Conservation (phyloP, 2,113 vertebrate genomes). For the Cyprinodon brontotheroides region DNA sequence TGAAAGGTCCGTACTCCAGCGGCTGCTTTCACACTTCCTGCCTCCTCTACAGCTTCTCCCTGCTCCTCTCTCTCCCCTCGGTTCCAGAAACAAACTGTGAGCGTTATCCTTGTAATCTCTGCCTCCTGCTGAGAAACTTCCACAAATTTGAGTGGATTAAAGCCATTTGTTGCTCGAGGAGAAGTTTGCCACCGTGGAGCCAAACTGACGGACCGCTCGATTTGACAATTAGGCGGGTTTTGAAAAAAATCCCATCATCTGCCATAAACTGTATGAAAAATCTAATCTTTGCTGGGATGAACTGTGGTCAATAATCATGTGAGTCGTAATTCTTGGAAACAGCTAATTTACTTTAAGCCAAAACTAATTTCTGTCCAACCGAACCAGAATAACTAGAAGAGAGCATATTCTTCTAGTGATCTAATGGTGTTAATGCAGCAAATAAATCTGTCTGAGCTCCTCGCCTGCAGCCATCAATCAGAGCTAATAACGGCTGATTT, state of each 20-base stretch:
- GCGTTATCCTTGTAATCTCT: slow-evolving; percentile 56
- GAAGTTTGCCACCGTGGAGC: slow-evolving; percentile 29
- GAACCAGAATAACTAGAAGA: too few relatives aligned
- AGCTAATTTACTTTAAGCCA: slow-evolving; percentile 9
- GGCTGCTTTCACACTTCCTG: slow-evolving; percentile 41
- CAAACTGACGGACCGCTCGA: slow-evolving; percentile 35
- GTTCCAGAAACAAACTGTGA: slow-evolving; percentile 24
- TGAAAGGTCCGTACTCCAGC: slow-evolving; percentile 44
- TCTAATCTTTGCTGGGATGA: slow-evolving; percentile 40
- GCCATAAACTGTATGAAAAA: slow-evolving; percentile 22
- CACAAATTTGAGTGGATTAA: slow-evolving; percentile 62
- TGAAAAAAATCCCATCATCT: slow-evolving; percentile 11
- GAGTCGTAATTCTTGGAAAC: neutral
- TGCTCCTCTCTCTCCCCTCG: slow-evolving; percentile 15
- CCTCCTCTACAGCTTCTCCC: slow-evolving; percentile 36
- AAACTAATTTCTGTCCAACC: slow-evolving; percentile 10
- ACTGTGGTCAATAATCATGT: slow-evolving; percentile 5
- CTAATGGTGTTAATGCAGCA: slow-evolving; percentile 57
- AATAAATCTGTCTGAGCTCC: slow-evolving; percentile 62
- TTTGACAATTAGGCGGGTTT: slow-evolving; percentile 27
- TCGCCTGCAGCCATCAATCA: slow-evolving; percentile 53
- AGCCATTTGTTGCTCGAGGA: slow-evolving; percentile 54
- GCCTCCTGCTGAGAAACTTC: slow-evolving; percentile 58
- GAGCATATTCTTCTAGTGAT: slow-evolving; percentile 45
- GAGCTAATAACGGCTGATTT: slow-evolving; percentile 15